Percentiles rank a stretch among this genome's conserved stretches.
Evolutionary conservation across 2,113 vertebrate genomes (phyloP).

Genomic region (Larimichthys polyactis): DNA sequence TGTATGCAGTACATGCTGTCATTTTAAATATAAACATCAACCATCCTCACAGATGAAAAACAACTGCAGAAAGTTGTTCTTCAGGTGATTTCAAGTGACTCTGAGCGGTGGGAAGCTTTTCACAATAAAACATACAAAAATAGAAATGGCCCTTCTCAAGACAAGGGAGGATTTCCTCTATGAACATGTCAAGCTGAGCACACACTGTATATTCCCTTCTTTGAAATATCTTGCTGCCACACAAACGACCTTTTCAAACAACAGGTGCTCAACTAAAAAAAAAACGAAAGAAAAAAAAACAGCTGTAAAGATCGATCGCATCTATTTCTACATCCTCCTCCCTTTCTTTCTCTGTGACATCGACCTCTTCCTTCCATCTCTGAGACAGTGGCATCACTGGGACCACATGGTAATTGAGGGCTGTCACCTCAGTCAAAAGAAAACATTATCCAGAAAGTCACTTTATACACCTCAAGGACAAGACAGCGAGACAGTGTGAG

Average conservation of each 20-base stretch:
- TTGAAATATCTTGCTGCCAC: slow-evolving; percentile 46
- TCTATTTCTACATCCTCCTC: slow-evolving; percentile 21
- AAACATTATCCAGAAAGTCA: slow-evolving; percentile 47
- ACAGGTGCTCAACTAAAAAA: slow-evolving; percentile 30
- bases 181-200: slow-evolving; percentile 49
- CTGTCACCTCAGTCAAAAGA: slow-evolving; percentile 49
- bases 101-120: slow-evolving; percentile 21
- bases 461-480: slow-evolving; percentile 37
- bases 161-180: slow-evolving; percentile 39
- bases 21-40: slow-evolving; percentile 7
- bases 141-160: slow-evolving; percentile 37
- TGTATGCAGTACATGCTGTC: not conserved
- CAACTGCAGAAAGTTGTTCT: not conserved
- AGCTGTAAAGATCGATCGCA: slow-evolving; percentile 35
- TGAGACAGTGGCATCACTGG: slow-evolving; percentile 39
- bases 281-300: not conserved
- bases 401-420: slow-evolving; percentile 53
- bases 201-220: slow-evolving; percentile 31
- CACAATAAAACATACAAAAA: slow-evolving; percentile 29
- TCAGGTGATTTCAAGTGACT: slow-evolving; percentile 31
- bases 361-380: not conserved
- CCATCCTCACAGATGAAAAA: slow-evolving; percentile 14
- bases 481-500: not conserved
- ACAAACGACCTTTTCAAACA: slow-evolving; percentile 51
- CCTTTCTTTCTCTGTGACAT: not conserved